These are phyloP conservation scores for Platyrinchus mystaceus DNA, from an alignment of 2,797 vertebrate species.

Conservation along the genomic window DNA sequence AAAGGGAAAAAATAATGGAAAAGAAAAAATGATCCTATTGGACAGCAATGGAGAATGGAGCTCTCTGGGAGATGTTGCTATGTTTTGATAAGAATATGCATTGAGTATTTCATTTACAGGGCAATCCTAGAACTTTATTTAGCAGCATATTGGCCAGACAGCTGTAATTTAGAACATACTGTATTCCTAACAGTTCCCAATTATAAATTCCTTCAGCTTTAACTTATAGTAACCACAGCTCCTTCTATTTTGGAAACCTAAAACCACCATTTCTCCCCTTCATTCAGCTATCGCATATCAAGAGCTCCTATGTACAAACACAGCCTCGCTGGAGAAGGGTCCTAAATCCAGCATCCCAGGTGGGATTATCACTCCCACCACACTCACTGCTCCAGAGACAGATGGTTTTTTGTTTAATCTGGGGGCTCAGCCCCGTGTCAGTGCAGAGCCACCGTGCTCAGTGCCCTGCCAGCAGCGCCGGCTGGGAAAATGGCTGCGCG, in stretches of 20 bases:
- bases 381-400: neutral
- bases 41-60: neutral
- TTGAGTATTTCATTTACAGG: slow-evolving; percentile 32
- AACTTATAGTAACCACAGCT: slow-evolving; percentile 28
- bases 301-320: neutral
- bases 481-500: slow-evolving; percentile 49
- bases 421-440: neutral
- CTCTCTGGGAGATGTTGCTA: neutral
- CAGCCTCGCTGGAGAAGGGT: neutral
- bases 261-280: neutral
- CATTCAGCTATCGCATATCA: neutral
- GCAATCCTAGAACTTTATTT: slow-evolving; percentile 55
- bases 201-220: slow-evolving; percentile 47
- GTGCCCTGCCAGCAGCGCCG: slow-evolving; percentile 12
- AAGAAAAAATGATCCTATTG: neutral
- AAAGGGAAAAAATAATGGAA: neutral
- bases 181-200: slow-evolving; percentile 41
- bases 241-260: slow-evolving; percentile 4
- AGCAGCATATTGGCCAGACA: slow-evolving; percentile 53
- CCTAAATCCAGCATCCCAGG: neutral
- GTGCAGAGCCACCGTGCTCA: neutral
- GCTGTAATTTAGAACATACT: slow-evolving; percentile 52
- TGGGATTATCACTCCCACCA: neutral
- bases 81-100: neutral
- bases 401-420: neutral